Base-by-base conservation (phyloP, 2,113 vertebrate species). In the Mesocricetus auratus region DNA sequence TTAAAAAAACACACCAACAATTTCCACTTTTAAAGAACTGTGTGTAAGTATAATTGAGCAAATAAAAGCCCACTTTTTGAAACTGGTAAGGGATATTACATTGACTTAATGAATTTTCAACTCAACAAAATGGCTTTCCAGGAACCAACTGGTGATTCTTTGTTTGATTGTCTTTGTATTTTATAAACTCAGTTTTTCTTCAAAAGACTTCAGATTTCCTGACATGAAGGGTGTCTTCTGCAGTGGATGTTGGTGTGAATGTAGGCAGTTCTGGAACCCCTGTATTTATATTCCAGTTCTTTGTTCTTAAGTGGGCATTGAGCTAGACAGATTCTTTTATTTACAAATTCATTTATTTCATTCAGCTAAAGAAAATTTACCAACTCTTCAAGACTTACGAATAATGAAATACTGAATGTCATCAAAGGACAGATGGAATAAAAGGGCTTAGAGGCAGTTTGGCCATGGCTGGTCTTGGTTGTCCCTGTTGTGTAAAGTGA, bases 81-180 rank as follows among this genome's bases (percentile, higher is more conserved):
- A 96, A 56, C 91, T n/a, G 86, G 77, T 86, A 95, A 95, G 66
- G 53, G 68, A 83, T 74, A 93, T 66, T 69, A 90, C 53, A 78
- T 93, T 91, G 95, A 86, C 68, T 97, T 86, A 73, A 93, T 93
- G 62, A n/a, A 66, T 94, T 96, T 98, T 95, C 45, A 60, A 91
- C 66, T 91, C 62, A 94, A 90, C 13, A 90, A 89, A 91, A 86
- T 64, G 95, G 77, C 53, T 74, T 93, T 88, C 64, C 64, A 81
- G 53, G 83, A 86, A 91, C 64, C 22, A 91, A 58, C 75, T 62
- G 60, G 53, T 1, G 9, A 60, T 68, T 33, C 89, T 93, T 71
- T 64, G 88, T 8, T 12, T 9, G 17, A 3, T 39, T 81, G 73
- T 89, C 13, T 69, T 90, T n/a, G 58, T 33, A 5, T 96, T 50